These are phyloP conservation scores for Hetaerina americana DNA, from an alignment of 1,140 invertebrate genomes.

Conservation along the genomic window DNA sequence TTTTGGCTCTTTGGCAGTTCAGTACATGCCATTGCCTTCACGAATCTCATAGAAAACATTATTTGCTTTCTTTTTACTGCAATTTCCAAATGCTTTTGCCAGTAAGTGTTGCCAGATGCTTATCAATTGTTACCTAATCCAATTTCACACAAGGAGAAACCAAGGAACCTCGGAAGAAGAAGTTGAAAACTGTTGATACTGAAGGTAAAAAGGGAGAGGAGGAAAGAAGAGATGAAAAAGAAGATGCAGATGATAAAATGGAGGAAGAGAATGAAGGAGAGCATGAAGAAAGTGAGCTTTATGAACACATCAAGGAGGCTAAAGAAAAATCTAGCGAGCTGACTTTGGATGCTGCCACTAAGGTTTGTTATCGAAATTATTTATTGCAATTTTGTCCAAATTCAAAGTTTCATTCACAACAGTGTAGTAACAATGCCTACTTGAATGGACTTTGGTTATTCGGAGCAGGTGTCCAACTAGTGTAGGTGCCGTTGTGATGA, in stretches of 20 bases:
- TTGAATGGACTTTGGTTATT: too few relatives aligned
- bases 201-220: slow-evolving; percentile 23
- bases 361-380: slow-evolving; percentile 17
- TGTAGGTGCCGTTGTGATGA: too few relatives aligned
- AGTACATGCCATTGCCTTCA: too few relatives aligned
- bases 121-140: too few relatives aligned
- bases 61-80: too few relatives aligned
- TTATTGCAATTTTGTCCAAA: neutral
- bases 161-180: slow-evolving; percentile 44
- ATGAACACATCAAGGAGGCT: slow-evolving; percentile 74
- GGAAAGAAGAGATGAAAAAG: slow-evolving; percentile 29
- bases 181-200: slow-evolving; percentile 42
- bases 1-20: too few relatives aligned
- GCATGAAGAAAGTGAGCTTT: slow-evolving; percentile 49
- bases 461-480: too few relatives aligned
- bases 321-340: slow-evolving; percentile 42
- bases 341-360: slow-evolving; percentile 42
- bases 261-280: slow-evolving; percentile 26
- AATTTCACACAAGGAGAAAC: too few relatives aligned
- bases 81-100: too few relatives aligned
- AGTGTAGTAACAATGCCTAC: neutral
- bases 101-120: too few relatives aligned
- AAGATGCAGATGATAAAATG: slow-evolving; percentile 34
- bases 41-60: too few relatives aligned
- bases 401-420: neutral